phyloP scores from a whole-genome alignment of 2,113 vertebrate species.

The Casuarius casuarius region DNA sequence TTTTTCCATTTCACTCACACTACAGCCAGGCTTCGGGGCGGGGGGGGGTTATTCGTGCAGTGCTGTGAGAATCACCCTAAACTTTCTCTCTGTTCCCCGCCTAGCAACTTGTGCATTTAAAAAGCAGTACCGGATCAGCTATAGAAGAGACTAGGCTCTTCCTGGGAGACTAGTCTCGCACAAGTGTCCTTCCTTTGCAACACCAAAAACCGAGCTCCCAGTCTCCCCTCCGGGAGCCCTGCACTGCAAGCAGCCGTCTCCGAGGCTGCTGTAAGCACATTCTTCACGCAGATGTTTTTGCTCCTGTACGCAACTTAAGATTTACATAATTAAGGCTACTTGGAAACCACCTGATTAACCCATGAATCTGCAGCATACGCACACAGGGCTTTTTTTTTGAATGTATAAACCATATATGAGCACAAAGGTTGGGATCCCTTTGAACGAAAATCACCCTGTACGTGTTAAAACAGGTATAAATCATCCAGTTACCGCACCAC shows the following conservation, averaged over 20 bases:
- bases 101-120: conserved; percentile 15
- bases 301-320: not conserved
- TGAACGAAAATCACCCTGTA: conserved; percentile 15
- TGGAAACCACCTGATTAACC: conserved; percentile 49
- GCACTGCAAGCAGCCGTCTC: not conserved
- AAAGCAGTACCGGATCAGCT: not conserved
- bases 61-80: not conserved
- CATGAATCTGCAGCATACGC: not conserved
- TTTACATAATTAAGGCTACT: not conserved
- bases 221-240: not conserved
- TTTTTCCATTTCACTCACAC: conserved; percentile 72
- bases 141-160: not conserved
- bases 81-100: conserved; percentile 37
- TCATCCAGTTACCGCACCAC: not conserved
- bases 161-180: not conserved
- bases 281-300: not conserved
- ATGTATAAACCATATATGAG: not conserved
- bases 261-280: not conserved
- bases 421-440: not conserved
- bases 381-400: not conserved
- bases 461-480: conserved; percentile 27
- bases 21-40: not conserved
- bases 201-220: not conserved
- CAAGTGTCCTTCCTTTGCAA: not conserved
- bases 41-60: conserved; percentile 5